These are phyloP conservation scores for Odontamblyopus lacepedii DNA, from an alignment of 2,797 vertebrate genomes.

Conservation along the genomic window DNA sequence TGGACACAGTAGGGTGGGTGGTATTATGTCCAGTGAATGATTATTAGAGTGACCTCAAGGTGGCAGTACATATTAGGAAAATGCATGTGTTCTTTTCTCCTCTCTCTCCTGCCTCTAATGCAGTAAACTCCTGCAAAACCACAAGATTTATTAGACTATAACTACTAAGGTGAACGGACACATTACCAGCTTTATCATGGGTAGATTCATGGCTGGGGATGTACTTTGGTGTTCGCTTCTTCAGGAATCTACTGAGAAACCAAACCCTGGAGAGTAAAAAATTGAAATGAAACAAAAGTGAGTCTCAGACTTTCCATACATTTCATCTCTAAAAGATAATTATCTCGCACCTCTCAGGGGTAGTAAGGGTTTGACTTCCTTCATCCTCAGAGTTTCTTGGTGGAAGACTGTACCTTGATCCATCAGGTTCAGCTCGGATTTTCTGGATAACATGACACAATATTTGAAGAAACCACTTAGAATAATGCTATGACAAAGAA, in stretches of 20 bases:
- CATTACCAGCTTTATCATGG: slow-evolving; percentile 62
- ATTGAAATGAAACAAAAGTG: background rate
- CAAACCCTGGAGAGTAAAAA: slow-evolving; percentile 57
- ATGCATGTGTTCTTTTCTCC: background rate
- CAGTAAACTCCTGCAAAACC: background rate
- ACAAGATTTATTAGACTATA: background rate
- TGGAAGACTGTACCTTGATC: slow-evolving; percentile 64
- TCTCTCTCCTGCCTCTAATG: background rate
- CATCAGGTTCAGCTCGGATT: slow-evolving; percentile 47
- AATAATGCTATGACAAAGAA: background rate
- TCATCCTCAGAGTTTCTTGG: slow-evolving; percentile 61
- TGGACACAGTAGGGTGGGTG: too few species aligned
- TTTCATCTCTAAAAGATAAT: background rate
- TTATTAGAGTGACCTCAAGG: slow-evolving; percentile 19
- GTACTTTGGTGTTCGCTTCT: slow-evolving; percentile 59
- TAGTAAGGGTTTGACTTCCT: slow-evolving; percentile 44
- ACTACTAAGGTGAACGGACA: background rate
- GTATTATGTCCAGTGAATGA: background rate
- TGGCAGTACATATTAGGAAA: slow-evolving; percentile 23
- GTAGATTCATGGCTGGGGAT: slow-evolving; percentile 59
- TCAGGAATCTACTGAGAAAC: slow-evolving; percentile 70
- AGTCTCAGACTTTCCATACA: background rate
- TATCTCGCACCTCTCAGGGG: slow-evolving; percentile 66
- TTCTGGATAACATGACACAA: slow-evolving; percentile 29
- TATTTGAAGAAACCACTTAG: background rate